These are phyloP conservation scores for Sebastes minor DNA, from an alignment of 2,797 vertebrate species.

Conservation along the genomic window DNA sequence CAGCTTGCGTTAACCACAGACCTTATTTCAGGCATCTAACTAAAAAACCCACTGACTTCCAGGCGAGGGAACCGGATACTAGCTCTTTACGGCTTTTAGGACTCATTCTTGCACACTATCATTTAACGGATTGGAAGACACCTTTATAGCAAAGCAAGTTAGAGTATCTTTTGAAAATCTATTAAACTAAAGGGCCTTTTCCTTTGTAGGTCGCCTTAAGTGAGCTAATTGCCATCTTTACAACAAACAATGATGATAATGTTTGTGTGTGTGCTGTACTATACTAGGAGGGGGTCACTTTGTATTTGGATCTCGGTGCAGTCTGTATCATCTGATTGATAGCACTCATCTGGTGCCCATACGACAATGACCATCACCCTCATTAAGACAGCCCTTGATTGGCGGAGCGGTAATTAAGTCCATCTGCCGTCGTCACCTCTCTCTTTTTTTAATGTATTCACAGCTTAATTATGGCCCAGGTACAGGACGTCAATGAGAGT, in stretches of 20 bases:
- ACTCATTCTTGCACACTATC: not conserved
- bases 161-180: not conserved
- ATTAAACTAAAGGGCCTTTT: constrained; percentile 16
- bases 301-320: constrained; percentile 69
- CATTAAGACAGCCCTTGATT: constrained; percentile 84
- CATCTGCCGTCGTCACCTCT: constrained; percentile 81
- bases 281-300: constrained; percentile 46
- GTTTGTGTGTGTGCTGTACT: not conserved
- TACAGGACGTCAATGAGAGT: constrained; percentile 81
- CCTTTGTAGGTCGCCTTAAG: not conserved
- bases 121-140: not conserved
- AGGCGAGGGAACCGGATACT: no score
- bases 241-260: constrained; percentile 10
- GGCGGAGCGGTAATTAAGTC: constrained; percentile 81
- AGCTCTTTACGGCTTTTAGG: no score
- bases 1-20: no score
- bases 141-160: not conserved
- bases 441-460: constrained; percentile 73
- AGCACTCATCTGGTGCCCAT: constrained; percentile 70
- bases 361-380: constrained; percentile 77
- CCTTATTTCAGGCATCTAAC: no score
- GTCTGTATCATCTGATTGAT: constrained; percentile 79
- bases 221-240: not conserved
- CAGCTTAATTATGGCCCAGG: constrained; percentile 84
- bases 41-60: no score